phyloP scores from a whole-genome alignment of 35 echinoderm and acorn worm genomes.

The Stichopus chloronotus region DNA sequence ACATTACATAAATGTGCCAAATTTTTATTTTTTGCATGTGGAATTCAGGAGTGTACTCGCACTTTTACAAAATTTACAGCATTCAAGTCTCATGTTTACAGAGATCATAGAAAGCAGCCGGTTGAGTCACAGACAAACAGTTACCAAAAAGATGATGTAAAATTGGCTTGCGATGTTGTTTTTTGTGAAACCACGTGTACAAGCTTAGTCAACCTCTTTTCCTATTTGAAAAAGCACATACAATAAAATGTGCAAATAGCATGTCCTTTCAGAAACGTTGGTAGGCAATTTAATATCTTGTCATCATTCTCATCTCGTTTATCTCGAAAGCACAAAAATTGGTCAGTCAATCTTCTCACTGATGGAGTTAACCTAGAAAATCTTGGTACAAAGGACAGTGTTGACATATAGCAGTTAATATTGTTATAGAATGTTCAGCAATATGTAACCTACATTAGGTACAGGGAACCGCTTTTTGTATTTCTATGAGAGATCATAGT shows the following conservation, averaged over 20 bases:
- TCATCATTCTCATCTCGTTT: constrained; percentile 20
- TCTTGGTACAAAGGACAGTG: too few species aligned
- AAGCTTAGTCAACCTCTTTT: background rate
- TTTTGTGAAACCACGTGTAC: background rate
- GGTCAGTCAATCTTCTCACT: background rate
- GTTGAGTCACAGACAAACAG: constrained; percentile 8
- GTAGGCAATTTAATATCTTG: background rate
- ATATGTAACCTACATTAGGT: too few species aligned
- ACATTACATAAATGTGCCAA: constrained; percentile 38
- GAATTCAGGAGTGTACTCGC: background rate
- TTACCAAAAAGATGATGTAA: constrained; percentile 11
- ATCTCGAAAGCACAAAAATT: constrained; percentile 14
- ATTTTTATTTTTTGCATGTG: constrained; percentile 37
- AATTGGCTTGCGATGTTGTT: background rate
- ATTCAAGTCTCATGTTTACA: constrained; percentile 33
- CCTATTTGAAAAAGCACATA: constrained; percentile 17
- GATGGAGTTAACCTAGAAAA: background rate
- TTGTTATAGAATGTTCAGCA: too few species aligned
- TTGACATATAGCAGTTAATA: too few species aligned
- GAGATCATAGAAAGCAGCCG: constrained; percentile 15
- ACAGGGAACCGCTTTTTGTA: too few species aligned
- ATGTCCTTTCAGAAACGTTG: background rate
- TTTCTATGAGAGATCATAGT: too few species aligned
- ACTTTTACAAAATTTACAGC: constrained; percentile 15
- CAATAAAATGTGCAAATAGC: background rate